These are phyloP conservation scores for Eurystomus gularis DNA, from an alignment of 2,113 vertebrate genomes.

Conservation along the genomic window DNA sequence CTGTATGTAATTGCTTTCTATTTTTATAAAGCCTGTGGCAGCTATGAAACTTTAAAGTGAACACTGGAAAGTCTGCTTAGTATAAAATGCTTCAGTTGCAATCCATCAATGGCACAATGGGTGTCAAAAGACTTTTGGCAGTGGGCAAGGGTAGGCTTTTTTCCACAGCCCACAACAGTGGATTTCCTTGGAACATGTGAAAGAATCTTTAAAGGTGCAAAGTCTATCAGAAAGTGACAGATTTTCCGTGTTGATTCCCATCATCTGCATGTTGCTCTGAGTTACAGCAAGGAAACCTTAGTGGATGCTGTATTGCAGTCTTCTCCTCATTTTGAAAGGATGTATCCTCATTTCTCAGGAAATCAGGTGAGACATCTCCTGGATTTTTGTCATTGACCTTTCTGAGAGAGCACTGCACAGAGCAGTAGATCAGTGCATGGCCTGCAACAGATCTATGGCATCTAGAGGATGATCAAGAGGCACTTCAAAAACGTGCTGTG, in stretches of 20 bases:
- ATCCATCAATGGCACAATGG: background rate
- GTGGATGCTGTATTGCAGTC: fast-evolving
- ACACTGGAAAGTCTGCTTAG: background rate
- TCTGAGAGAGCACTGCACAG: background rate
- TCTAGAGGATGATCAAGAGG: background rate
- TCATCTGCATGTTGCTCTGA: background rate
- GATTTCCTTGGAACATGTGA: background rate
- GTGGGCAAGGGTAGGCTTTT: background rate
- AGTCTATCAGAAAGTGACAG: background rate
- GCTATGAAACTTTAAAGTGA: slow-evolving; percentile 2
- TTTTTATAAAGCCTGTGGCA: slow-evolving; percentile 36
- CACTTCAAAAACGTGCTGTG: fast-evolving
- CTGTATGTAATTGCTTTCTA: slow-evolving; percentile 47
- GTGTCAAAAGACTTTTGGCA: background rate
- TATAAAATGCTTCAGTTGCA: background rate
- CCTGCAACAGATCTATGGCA: background rate
- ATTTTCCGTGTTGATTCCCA: background rate
- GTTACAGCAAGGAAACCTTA: background rate
- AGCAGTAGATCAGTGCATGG: background rate
- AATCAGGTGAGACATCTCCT: background rate
- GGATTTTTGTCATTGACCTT: background rate
- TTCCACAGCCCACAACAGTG: too few relatives aligned
- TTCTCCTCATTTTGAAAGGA: background rate
- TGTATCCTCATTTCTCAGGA: background rate
- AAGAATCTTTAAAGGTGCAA: background rate